A percentile compares a stretch with the other conserved stretches of the same genome.
phyloP scores from a whole-genome alignment of 2,113 vertebrate species.

The Gopherus evgoodei region DNA sequence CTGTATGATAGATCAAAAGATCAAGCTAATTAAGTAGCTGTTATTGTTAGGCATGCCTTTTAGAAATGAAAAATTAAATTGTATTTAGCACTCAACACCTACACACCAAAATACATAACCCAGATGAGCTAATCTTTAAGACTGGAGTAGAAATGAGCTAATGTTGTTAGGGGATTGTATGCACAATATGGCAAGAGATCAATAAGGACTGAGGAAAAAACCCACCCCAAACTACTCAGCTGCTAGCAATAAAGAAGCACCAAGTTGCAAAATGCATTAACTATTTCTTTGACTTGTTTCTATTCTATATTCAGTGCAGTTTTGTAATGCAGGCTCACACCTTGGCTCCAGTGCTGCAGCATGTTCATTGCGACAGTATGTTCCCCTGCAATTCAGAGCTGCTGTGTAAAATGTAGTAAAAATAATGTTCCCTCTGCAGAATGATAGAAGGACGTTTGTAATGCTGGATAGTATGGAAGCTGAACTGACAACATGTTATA shows the following conservation, averaged over 20 bases:
- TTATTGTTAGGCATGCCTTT: slow-evolving; percentile 48
- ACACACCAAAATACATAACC: slow-evolving; percentile 63
- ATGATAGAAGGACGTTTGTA: neutral
- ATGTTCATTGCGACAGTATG: neutral
- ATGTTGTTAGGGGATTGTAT: slow-evolving; percentile 73
- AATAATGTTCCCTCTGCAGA: neutral
- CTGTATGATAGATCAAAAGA: slow-evolving; percentile 11
- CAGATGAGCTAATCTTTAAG: slow-evolving; percentile 77
- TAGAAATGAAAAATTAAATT: slow-evolving; percentile 69
- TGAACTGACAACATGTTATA: neutral
- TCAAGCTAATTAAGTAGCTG: slow-evolving; percentile 60
- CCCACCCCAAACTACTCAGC: slow-evolving; percentile 52
- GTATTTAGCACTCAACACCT: slow-evolving; percentile 76
- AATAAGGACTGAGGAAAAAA: slow-evolving; percentile 48
- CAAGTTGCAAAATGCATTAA: slow-evolving; percentile 63
- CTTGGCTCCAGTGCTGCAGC: neutral
- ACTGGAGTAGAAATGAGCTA: slow-evolving; percentile 71
- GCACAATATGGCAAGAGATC: slow-evolving; percentile 74
- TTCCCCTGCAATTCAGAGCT: neutral
- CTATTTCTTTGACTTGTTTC: slow-evolving; percentile 39
- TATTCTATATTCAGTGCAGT: neutral
- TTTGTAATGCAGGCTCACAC: neutral
- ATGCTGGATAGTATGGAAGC: neutral
- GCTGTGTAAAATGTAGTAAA: neutral
- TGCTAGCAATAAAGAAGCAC: slow-evolving; percentile 68